These are phyloP conservation scores for Drosophila rufa DNA, from an alignment of 1,140 invertebrate species.

Conservation along the genomic window DNA sequence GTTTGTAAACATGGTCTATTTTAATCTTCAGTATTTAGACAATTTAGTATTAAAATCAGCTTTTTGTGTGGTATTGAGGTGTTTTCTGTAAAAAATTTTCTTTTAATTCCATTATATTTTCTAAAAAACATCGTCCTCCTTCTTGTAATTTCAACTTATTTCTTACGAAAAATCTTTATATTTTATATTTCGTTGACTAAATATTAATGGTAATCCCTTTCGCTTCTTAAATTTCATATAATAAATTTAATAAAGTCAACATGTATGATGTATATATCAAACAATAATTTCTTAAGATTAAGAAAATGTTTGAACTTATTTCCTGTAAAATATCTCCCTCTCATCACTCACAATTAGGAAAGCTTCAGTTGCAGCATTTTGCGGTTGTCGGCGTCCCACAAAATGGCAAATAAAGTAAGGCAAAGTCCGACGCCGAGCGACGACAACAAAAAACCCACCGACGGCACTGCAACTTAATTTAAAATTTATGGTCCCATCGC, in stretches of 20 bases:
- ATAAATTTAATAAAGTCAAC: neutral
- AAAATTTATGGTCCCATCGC: conserved; percentile 49
- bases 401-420: conserved; percentile 29
- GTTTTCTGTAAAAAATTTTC: too few species aligned
- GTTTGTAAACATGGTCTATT: neutral
- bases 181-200: neutral
- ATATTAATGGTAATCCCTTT: neutral
- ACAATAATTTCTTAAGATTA: too few species aligned
- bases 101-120: too few species aligned
- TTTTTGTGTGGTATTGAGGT: neutral
- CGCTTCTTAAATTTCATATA: neutral
- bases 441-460: conserved; percentile 30
- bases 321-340: neutral
- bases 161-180: rapidly evolving
- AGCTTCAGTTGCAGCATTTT: conserved; percentile 29
- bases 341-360: conserved; percentile 30
- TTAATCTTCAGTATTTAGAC: neutral
- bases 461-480: conserved; percentile 57
- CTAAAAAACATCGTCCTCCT: too few species aligned
- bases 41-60: neutral
- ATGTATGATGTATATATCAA: neutral
- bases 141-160: too few species aligned
- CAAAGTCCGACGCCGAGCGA: conserved; percentile 18
- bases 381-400: conserved; percentile 17
- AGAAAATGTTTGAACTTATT: neutral